phyloP scores from a whole-genome alignment of 1,140 invertebrate species.

The Lepidurus arcticus region DNA sequence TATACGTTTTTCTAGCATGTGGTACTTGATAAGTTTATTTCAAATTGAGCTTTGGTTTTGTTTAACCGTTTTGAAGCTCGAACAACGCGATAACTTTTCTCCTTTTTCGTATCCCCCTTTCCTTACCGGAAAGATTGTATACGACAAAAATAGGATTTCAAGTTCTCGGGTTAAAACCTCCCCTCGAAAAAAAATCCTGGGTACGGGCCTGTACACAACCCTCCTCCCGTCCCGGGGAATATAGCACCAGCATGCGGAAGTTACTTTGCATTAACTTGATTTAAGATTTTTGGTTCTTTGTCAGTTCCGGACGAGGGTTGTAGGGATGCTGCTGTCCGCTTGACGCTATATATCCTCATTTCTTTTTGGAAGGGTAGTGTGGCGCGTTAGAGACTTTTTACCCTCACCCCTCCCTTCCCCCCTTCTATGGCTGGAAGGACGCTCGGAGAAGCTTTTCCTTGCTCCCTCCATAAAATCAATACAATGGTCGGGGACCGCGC shows the following conservation, averaged over 20 bases:
- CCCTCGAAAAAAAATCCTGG: not conserved
- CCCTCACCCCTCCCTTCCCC: not conserved
- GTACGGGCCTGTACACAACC: not conserved
- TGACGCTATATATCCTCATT: not conserved
- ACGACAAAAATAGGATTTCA: no score
- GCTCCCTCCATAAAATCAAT: conserved; percentile 15
- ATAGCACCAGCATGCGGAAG: not conserved
- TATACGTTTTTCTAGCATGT: no score
- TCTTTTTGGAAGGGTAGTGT: not conserved
- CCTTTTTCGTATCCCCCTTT: no score
- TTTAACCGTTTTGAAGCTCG: no score
- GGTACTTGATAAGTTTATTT: no score
- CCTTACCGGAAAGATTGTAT: no score
- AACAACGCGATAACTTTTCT: no score
- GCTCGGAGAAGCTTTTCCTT: not conserved
- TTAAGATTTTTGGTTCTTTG: not conserved
- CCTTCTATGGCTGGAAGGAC: not conserved
- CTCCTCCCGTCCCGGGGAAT: not conserved
- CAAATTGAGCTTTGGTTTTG: no score
- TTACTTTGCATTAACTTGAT: not conserved
- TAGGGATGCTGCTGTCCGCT: not conserved
- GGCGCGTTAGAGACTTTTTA: not conserved
- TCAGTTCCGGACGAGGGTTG: not conserved
- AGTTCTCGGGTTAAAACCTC: no score
- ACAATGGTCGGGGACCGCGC: conserved; percentile 9